Evolutionary conservation across 1,140 invertebrate species (phyloP).

Genomic region (Sminthurides bifidus): DNA sequence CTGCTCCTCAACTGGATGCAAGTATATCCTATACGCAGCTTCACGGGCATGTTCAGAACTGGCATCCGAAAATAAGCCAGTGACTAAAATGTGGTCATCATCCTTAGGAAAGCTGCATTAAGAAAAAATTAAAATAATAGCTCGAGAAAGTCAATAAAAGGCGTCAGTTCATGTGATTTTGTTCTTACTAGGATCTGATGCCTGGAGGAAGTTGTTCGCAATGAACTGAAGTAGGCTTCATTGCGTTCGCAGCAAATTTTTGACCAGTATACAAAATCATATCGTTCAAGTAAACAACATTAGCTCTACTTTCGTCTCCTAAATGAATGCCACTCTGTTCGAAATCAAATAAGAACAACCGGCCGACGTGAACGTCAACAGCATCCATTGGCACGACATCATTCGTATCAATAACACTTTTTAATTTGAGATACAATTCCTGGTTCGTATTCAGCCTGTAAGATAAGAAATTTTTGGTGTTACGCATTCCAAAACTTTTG

Average conservation of each 20-base stretch:
- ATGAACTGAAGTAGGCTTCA: conserved; percentile 51
- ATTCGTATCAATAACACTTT: conserved; percentile 52
- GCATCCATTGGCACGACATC: conserved; percentile 55
- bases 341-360: conserved; percentile 90
- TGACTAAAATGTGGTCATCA: conserved; percentile 58
- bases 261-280: conserved; percentile 65
- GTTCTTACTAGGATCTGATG: conserved; percentile 63
- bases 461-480: conserved; percentile 13
- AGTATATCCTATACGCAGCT: conserved; percentile 73
- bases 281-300: conserved; percentile 76
- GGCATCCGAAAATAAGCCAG: conserved; percentile 70
- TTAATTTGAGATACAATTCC: conserved; percentile 63
- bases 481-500: not conserved
- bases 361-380: conserved; percentile 71
- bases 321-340: conserved; percentile 94
- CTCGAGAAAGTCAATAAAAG: not conserved
- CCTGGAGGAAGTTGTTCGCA: conserved; percentile 53
- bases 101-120: conserved; percentile 61
- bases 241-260: conserved; percentile 65
- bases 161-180: no score
- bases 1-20: conserved; percentile 65
- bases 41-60: conserved; percentile 66
- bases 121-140: conserved; percentile 22
- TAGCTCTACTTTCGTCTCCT: conserved; percentile 55
- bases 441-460: conserved; percentile 77